Evolutionary conservation across 2,113 vertebrate species (phyloP).

Genomic region (Mormyrus iriodes): DNA sequence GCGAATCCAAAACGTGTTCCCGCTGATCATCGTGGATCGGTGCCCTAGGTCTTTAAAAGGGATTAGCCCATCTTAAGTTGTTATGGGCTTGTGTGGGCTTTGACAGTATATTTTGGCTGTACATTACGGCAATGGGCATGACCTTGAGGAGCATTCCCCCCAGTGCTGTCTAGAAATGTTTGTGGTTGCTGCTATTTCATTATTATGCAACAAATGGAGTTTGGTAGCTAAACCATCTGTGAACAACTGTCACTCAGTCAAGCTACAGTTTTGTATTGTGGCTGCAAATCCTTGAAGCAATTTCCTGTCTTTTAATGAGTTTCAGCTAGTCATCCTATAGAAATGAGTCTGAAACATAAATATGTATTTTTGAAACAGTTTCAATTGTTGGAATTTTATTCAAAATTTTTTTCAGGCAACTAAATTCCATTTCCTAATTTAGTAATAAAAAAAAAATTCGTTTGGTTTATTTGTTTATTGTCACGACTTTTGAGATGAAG

Average conservation of each 20-base stretch:
- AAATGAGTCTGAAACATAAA: background rate
- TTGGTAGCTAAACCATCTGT: background rate
- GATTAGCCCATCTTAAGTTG: constrained; percentile 37
- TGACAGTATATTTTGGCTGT: constrained; percentile 26
- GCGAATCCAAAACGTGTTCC: constrained; percentile 29
- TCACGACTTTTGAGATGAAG: background rate
- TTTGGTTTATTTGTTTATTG: background rate
- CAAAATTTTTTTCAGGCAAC: background rate
- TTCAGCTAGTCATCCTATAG: background rate
- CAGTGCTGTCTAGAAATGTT: background rate
- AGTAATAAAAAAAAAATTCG: background rate
- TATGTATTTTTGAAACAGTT: background rate
- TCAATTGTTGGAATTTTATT: background rate
- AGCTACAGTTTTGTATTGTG: background rate
- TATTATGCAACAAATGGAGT: background rate
- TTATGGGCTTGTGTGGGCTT: constrained; percentile 31
- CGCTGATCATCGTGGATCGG: background rate
- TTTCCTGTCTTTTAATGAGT: background rate
- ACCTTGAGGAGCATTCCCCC: background rate
- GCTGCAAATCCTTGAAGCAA: background rate
- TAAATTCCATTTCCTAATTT: background rate
- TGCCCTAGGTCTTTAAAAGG: constrained; percentile 34
- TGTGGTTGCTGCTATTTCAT: background rate
- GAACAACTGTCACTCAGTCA: background rate
- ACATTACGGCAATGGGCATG: background rate